Evolutionary conservation across 2,888 invertebrate genomes (phyloP).

Genomic region (Xanthorhoe spadicearia): DNA sequence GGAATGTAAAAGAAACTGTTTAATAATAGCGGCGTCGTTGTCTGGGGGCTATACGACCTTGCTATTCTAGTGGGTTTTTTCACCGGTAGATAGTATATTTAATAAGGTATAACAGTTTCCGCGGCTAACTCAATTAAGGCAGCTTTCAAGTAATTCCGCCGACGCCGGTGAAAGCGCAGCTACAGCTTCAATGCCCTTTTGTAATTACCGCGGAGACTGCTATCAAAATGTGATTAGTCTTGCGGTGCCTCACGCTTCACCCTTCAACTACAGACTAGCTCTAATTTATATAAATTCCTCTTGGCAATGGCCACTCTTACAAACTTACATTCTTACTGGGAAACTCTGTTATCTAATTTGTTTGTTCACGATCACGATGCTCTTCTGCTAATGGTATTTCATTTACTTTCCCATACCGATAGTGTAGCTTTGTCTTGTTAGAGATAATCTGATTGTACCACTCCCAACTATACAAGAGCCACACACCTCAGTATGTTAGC

Average conservation of each 20-base stretch:
- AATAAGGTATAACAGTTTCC: slow-evolving; percentile 2
- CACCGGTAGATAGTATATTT: slow-evolving; percentile 1
- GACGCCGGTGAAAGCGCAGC: slow-evolving; percentile 26
- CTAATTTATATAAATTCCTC: background rate
- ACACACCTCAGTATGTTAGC: background rate
- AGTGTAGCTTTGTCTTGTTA: background rate
- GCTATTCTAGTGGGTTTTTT: background rate
- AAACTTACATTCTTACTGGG: background rate
- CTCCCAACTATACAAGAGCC: background rate
- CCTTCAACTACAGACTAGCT: background rate
- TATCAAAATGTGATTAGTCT: slow-evolving; percentile 27
- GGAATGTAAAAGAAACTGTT: no score
- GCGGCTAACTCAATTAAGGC: slow-evolving; percentile 18
- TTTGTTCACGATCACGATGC: background rate
- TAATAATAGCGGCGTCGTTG: no score
- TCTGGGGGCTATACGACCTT: background rate
- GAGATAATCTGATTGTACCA: background rate
- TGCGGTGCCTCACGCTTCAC: background rate
- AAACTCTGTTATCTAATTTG: background rate
- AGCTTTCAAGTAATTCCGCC: slow-evolving; percentile 12
- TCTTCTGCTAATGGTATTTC: background rate
- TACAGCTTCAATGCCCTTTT: slow-evolving; percentile 21
- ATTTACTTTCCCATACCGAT: background rate
- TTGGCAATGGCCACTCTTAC: background rate
- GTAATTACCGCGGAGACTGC: slow-evolving; percentile 17